A percentile compares a stretch with the other conserved stretches of the same genome.
phyloP scores from a whole-genome alignment of 2,888 invertebrate species.

The Eumerus sabulonum region DNA sequence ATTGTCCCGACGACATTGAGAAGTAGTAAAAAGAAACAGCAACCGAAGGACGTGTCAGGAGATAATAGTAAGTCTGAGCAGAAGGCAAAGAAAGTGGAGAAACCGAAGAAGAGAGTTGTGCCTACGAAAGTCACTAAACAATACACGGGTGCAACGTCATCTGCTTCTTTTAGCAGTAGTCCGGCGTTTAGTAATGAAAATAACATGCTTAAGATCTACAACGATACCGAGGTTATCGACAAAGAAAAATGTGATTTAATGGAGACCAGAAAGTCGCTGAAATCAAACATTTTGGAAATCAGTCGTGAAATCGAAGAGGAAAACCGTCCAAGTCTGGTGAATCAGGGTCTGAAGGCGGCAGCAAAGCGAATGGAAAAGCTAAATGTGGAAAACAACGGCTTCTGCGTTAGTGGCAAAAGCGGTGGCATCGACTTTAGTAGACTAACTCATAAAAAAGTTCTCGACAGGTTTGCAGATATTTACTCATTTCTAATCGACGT shows the following conservation, averaged over 20 bases:
- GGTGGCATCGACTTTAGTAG: conserved; percentile 70
- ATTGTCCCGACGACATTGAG: conserved; percentile 68
- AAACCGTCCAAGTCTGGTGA: conserved; percentile 46
- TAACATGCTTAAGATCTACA: conserved; percentile 75
- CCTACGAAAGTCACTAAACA: conserved; percentile 75
- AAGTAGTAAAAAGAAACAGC: conserved; percentile 43
- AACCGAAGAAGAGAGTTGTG: conserved; percentile 76
- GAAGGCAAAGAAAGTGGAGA: conserved; percentile 55
- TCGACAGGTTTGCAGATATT: conserved; percentile 74
- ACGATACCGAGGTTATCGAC: conserved; percentile 74
- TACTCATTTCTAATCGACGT: conserved; percentile 76
- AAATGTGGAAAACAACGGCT: background rate
- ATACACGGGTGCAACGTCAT: conserved; percentile 49
- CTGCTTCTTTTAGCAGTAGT: conserved; percentile 62
- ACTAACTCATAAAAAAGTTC: conserved; percentile 67
- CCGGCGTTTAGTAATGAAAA: conserved; percentile 78
- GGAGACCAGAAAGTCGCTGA: conserved; percentile 74
- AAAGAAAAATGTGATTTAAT: conserved; percentile 72
- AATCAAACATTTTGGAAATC: conserved; percentile 73
- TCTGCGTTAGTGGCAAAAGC: background rate
- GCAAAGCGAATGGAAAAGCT: conserved; percentile 51
- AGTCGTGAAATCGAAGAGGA: conserved; percentile 73
- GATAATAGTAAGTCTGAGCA: conserved; percentile 44
- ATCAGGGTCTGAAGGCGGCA: conserved; percentile 44
- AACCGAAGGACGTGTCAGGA: conserved; percentile 32